Evolutionary conservation across 2,113 vertebrate species (phyloP).

Genomic region (Pycnonotus jocosus): DNA sequence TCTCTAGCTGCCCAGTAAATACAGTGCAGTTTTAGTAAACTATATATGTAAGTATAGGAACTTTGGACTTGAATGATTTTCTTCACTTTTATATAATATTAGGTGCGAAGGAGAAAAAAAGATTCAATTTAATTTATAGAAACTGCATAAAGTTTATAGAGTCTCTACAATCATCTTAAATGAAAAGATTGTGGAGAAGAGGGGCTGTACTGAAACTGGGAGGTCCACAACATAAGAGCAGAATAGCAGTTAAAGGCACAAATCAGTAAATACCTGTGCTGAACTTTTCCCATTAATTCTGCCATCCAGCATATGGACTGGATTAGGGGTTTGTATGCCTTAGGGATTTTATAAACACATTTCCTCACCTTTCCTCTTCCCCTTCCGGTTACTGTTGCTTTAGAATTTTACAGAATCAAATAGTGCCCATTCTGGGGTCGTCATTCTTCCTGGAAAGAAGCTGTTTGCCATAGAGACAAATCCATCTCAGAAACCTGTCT

Average conservation of each 20-base stretch:
- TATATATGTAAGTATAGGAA: not conserved
- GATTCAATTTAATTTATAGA: constrained; percentile 64
- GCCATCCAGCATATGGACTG: not conserved
- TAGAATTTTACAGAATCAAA: not conserved
- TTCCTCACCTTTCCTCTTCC: not conserved
- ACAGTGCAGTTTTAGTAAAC: constrained; percentile 36
- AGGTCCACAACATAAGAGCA: not conserved
- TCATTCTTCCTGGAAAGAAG: not conserved
- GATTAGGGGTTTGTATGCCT: not conserved
- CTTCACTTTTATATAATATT: constrained; percentile 61
- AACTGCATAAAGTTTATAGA: constrained; percentile 72
- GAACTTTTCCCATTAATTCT: constrained; percentile 6
- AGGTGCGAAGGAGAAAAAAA: constrained; percentile 59
- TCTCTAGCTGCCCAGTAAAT: constrained; percentile 58
- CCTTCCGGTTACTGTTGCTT: not conserved
- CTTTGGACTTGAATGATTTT: constrained; percentile 46
- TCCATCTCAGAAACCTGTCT: not conserved
- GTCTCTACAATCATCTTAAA: constrained; percentile 26
- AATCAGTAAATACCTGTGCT: not conserved
- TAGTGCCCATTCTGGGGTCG: not conserved
- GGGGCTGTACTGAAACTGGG: not conserved
- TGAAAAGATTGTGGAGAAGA: not conserved
- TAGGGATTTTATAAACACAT: constrained; percentile 1
- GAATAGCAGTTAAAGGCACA: not conserved
- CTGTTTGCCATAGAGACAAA: not conserved